These are phyloP conservation scores for Bovichtus diacanthus DNA, from an alignment of 2,797 vertebrate species.

Conservation along the genomic window DNA sequence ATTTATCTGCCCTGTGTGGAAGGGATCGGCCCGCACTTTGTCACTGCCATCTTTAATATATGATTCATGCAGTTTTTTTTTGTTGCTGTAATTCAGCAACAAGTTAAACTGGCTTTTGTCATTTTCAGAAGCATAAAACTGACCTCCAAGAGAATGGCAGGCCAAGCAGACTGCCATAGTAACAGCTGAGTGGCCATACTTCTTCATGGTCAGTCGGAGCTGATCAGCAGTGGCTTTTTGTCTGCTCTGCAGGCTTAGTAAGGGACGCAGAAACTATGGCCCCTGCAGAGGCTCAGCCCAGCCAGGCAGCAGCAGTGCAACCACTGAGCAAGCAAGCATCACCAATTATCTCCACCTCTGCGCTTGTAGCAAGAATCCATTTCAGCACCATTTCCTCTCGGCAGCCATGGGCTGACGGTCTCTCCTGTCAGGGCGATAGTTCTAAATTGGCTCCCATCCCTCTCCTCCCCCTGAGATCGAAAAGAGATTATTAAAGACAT, in stretches of 20 bases:
- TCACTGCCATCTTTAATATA: slow-evolving; percentile 26
- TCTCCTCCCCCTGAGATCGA: slow-evolving; percentile 78
- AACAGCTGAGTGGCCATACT: slow-evolving; percentile 54
- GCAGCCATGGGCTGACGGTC: slow-evolving; percentile 70
- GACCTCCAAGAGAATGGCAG: slow-evolving; percentile 22
- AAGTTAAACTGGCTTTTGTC: slow-evolving; percentile 28
- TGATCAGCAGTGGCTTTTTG: slow-evolving; percentile 60
- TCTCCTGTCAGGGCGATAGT: slow-evolving; percentile 76
- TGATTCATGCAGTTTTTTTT: slow-evolving; percentile 10
- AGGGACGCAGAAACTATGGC: slow-evolving; percentile 31
- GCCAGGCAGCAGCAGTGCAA: slow-evolving; percentile 49
- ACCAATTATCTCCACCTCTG: slow-evolving; percentile 80
- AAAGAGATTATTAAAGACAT: slow-evolving; percentile 84
- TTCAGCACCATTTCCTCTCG: slow-evolving; percentile 76
- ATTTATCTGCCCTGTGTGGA: slow-evolving; percentile 41
- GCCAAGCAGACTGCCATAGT: slow-evolving; percentile 39
- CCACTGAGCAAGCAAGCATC: slow-evolving; percentile 70
- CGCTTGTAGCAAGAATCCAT: slow-evolving; percentile 78
- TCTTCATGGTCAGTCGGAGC: slow-evolving; percentile 38
- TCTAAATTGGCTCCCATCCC: slow-evolving; percentile 81
- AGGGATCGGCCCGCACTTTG: slow-evolving; percentile 12
- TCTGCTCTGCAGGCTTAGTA: slow-evolving; percentile 48
- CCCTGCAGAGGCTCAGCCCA: slow-evolving; percentile 50
- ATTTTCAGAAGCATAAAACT: slow-evolving; percentile 17
- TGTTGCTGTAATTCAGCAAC: slow-evolving; percentile 9